Evolutionary conservation across 2,113 vertebrate genomes (phyloP).

Genomic region (Laterallus jamaicensis): DNA sequence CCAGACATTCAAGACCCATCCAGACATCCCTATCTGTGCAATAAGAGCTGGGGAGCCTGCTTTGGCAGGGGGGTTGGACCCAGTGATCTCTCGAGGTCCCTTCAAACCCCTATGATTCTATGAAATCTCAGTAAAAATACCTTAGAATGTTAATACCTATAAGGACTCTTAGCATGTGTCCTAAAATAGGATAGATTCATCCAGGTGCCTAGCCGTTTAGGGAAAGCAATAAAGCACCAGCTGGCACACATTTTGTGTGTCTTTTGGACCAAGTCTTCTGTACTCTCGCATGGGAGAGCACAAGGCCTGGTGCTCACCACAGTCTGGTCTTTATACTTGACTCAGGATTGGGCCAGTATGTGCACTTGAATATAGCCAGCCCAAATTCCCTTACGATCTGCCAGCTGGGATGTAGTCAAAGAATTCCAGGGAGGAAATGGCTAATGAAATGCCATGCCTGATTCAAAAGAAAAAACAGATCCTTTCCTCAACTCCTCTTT

Average conservation of each 20-base stretch:
- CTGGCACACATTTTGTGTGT: neutral
- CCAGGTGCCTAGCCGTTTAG: neutral
- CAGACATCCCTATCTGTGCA: too few species aligned
- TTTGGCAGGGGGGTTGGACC: too few species aligned
- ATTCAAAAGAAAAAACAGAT: neutral
- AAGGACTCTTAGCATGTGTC: neutral
- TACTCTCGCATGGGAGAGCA: neutral
- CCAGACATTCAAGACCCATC: too few species aligned
- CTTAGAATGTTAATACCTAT: neutral
- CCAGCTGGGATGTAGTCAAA: neutral
- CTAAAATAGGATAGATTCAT: neutral
- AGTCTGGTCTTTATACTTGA: neutral
- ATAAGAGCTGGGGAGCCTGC: too few species aligned
- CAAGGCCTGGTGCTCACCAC: neutral
- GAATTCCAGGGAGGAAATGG: neutral
- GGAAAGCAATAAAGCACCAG: neutral
- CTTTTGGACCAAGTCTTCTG: neutral
- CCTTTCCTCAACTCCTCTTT: neutral
- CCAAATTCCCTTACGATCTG: neutral
- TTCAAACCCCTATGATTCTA: too few species aligned
- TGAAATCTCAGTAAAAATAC: neutral
- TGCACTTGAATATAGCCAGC: neutral
- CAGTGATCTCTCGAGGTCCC: too few species aligned
- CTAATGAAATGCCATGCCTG: neutral
- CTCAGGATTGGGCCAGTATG: neutral